Evolutionary conservation across 1,140 invertebrate genomes (phyloP).

Genomic region (Limonius californicus): DNA sequence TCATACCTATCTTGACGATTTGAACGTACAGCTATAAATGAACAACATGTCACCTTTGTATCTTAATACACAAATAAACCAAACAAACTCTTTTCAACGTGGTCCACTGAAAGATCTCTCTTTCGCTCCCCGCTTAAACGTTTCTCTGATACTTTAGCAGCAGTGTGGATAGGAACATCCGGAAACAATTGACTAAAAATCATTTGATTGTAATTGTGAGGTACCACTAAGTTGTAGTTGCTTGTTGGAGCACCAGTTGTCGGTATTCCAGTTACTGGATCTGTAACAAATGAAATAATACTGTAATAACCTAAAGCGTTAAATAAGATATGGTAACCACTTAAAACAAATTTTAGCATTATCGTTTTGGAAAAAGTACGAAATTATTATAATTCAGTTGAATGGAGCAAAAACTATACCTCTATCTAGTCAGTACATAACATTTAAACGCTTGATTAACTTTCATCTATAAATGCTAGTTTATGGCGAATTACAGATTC

Average conservation of each 20-base stretch:
- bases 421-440: too few relatives aligned
- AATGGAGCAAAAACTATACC: too few relatives aligned
- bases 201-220: constrained; percentile 78
- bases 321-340: too few relatives aligned
- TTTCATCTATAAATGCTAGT: too few relatives aligned
- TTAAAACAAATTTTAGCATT: too few relatives aligned
- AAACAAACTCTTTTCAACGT: not conserved
- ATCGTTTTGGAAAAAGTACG: too few relatives aligned
- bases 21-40: constrained; percentile 2
- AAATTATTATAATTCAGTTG: too few relatives aligned
- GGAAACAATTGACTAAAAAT: constrained; percentile 74
- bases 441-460: too few relatives aligned
- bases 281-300: constrained; percentile 47
- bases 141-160: constrained; percentile 50
- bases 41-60: too few relatives aligned
- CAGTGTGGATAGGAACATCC: constrained; percentile 53
- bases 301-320: too few relatives aligned
- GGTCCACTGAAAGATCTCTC: constrained; percentile 39
- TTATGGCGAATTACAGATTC: too few relatives aligned
- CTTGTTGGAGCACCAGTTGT: constrained; percentile 59
- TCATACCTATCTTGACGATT: constrained; percentile 54
- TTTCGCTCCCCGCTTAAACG: constrained; percentile 26
- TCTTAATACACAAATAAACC: too few relatives aligned
- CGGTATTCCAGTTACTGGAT: constrained; percentile 67
- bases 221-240: constrained; percentile 53